Evolutionary conservation across 2,797 vertebrate genomes (phyloP).

Genomic region (Heterohyrax brucei): DNA sequence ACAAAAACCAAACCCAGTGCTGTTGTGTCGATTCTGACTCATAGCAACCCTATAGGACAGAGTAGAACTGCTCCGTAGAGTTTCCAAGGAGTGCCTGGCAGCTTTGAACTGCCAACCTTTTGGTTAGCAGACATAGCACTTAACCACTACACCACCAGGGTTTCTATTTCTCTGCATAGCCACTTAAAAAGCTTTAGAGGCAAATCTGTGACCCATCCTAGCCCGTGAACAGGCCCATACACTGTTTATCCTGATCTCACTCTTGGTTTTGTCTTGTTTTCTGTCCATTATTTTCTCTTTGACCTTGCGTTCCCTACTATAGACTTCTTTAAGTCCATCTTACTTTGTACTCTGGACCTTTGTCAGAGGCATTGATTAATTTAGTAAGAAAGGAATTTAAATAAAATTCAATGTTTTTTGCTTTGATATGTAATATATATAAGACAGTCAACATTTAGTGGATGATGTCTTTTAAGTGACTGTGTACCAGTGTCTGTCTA

Average conservation of each 20-base stretch:
- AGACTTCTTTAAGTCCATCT: background rate
- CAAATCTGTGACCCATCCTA: background rate
- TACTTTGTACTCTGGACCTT: constrained; percentile 1
- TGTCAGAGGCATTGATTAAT: background rate
- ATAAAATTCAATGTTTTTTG: background rate
- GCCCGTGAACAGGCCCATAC: background rate
- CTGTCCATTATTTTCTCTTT: background rate
- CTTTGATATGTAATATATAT: background rate
- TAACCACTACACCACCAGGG: too few species aligned
- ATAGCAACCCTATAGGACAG: too few species aligned
- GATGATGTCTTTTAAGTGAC: background rate
- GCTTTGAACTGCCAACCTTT: too few species aligned
- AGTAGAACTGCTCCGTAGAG: too few species aligned
- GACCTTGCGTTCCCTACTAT: background rate
- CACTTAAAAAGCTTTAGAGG: background rate
- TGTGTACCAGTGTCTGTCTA: background rate
- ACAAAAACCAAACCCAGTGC: too few species aligned
- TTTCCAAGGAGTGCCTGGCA: too few species aligned
- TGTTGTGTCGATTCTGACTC: too few species aligned
- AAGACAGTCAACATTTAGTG: background rate
- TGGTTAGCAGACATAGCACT: too few species aligned
- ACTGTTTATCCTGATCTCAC: background rate
- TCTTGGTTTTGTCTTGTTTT: constrained; percentile 13
- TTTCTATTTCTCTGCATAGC: background rate
- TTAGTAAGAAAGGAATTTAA: constrained; percentile 57